phyloP scores from a whole-genome alignment of 2,113 vertebrate genomes.

The Engraulis encrasicolus region DNA sequence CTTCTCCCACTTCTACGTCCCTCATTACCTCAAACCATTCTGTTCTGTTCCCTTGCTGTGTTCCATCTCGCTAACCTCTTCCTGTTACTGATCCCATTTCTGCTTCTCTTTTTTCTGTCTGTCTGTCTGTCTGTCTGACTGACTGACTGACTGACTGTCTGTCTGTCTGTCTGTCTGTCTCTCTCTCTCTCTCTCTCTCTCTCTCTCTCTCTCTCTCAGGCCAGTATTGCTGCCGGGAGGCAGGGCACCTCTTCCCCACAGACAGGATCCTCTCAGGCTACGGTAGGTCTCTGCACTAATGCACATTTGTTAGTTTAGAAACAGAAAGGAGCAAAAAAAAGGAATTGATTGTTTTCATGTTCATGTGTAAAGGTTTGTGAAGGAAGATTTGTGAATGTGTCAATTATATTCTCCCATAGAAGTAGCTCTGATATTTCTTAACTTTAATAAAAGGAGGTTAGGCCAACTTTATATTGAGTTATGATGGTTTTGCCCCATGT shows the following conservation, averaged over 20 bases:
- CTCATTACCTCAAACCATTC: too few species aligned
- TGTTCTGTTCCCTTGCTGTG: too few species aligned
- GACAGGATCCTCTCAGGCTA: conserved; percentile 79
- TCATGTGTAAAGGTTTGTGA: not conserved
- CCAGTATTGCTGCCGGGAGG: conserved; percentile 87
- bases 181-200: not conserved
- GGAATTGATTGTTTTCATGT: not conserved
- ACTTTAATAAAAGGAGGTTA: not conserved
- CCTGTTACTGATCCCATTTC: not conserved
- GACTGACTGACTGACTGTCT: not conserved
- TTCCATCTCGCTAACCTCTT: too few species aligned
- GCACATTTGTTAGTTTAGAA: not conserved
- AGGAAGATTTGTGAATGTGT: too few species aligned
- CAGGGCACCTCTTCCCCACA: conserved; percentile 82
- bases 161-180: not conserved
- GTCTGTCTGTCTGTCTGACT: not conserved
- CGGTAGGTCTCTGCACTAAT: conserved; percentile 81
- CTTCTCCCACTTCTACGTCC: too few species aligned
- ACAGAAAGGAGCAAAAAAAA: not conserved
- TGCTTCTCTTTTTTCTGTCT: not conserved
- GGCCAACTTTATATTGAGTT: too few species aligned
- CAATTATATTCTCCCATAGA: not conserved
- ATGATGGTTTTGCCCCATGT: not conserved
- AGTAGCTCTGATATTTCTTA: not conserved
- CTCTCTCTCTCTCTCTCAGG: conserved; percentile 67